Evolutionary conservation across 1,140 invertebrate species (phyloP), one percentile per base, ranked within the genome.

Genomic region (Drosophila sp.): DNA sequence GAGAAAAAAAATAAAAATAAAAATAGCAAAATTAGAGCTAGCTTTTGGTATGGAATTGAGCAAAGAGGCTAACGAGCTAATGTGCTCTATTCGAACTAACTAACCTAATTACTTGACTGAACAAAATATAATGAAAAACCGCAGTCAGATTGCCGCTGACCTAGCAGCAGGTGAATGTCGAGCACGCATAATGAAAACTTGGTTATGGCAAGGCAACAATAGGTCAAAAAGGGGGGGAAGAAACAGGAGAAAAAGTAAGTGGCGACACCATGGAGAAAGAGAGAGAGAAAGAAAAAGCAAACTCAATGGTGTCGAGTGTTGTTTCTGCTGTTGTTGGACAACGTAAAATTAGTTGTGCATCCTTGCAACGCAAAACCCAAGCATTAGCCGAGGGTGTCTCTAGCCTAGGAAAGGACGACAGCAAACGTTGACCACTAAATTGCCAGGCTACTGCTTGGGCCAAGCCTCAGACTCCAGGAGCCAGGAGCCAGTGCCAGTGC

Each of bases 111-210:
- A 86, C 77, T 89, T 83, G 72, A 70, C 23, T 71, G 79, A 86
- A 83, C 70, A 64, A 60, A 61, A 17, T 60, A 56, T 61, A 67
- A 25, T 29, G 56, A 41, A 30, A 68, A 70, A 79, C 82, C 82
- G 63, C 79, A 70, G 70, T 40, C 75, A 27, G 83, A 86, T 87
- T 82, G 82, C 82, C 77, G 66, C 35, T 35, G 8, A 29, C 54
- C 62, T 70, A 17, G 60, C 40, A 62, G 66, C 83, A 86, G 83
- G 83, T 87, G 72, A 68, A 69, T 73, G 58, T 25, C 27, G 72
- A 78, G 81, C 72, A 86, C 78, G 82, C 82, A 75, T 82, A 86
- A 76, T 76, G 76, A 86, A 87, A 86, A 87, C 83, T 86, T 86
- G 79, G 79, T 79, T 79, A 87, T 78, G 62, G 62, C 65, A 78